phyloP scores from a whole-genome alignment of 2,797 vertebrate genomes.

The Knipowitschia caucasica region DNA sequence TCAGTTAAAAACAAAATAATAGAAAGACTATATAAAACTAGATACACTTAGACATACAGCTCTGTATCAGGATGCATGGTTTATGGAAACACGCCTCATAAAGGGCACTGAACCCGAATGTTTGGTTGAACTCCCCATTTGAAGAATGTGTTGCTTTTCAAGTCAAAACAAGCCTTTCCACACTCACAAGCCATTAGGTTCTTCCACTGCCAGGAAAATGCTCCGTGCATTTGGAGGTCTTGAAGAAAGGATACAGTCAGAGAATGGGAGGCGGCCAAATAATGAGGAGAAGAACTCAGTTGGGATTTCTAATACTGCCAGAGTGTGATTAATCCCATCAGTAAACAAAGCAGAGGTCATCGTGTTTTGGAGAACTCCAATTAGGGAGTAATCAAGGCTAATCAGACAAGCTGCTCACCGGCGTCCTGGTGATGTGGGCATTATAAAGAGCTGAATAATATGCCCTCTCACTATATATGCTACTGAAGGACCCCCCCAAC shows the following conservation, averaged over 20 bases:
- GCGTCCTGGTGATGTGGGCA: slow-evolving; percentile 68
- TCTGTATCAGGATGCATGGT: too few species aligned
- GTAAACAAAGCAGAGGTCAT: slow-evolving; percentile 85
- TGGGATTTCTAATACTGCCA: slow-evolving; percentile 74
- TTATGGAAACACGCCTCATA: not conserved
- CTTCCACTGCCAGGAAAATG: not conserved
- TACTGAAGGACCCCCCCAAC: slow-evolving; percentile 24
- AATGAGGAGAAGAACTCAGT: slow-evolving; percentile 69
- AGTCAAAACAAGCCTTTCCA: not conserved
- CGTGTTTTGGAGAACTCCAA: slow-evolving; percentile 81
- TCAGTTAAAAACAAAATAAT: too few species aligned
- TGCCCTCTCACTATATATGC: slow-evolving; percentile 56
- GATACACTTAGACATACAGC: not conserved
- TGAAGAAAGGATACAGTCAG: slow-evolving; percentile 1
- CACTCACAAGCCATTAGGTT: not conserved
- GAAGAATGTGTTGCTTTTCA: not conserved
- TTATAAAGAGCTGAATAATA: slow-evolving; percentile 59
- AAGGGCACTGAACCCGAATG: not conserved
- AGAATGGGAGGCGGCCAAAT: slow-evolving; percentile 37
- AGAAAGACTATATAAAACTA: too few species aligned
- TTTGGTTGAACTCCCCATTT: not conserved
- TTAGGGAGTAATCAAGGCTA: slow-evolving; percentile 79
- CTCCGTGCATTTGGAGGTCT: slow-evolving; percentile 12
- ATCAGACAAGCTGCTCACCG: slow-evolving; percentile 77
- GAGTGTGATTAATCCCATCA: slow-evolving; percentile 78